These are phyloP conservation scores for Chrysodeixis includens DNA, from an alignment of 2,888 invertebrate species.

Conservation along the genomic window DNA sequence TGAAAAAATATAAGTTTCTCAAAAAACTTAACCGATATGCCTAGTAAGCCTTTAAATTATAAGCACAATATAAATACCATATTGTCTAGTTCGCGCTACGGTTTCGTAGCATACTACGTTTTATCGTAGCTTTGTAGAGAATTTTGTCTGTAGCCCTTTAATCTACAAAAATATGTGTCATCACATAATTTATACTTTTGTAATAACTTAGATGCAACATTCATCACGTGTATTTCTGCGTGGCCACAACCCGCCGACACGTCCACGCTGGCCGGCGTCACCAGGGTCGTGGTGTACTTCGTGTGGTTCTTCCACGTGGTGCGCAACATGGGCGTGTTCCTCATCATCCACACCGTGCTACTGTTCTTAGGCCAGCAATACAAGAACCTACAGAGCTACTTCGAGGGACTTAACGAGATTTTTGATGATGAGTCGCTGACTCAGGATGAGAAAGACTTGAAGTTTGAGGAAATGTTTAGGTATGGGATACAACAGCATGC, in stretches of 20 bases:
- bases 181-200: too few relatives aligned
- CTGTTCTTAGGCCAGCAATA: constrained; percentile 25
- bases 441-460: constrained; percentile 25
- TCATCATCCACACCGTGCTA: constrained; percentile 24
- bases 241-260: constrained; percentile 27
- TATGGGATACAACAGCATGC: constrained; percentile 31
- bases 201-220: constrained; percentile 21
- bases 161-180: too few relatives aligned
- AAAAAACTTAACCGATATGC: too few relatives aligned
- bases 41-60: too few relatives aligned
- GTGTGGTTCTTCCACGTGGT: constrained; percentile 20
- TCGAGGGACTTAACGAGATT: constrained; percentile 16
- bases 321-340: constrained; percentile 35
- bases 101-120: too few relatives aligned
- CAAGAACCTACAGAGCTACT: constrained; percentile 30
- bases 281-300: constrained; percentile 24
- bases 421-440: constrained; percentile 17
- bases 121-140: too few relatives aligned
- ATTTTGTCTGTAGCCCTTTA: too few relatives aligned
- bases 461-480: constrained; percentile 24
- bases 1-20: too few relatives aligned
- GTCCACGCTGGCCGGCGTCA: constrained; percentile 14
- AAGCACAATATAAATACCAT: too few relatives aligned
- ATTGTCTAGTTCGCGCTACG: too few relatives aligned
- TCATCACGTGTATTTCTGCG: constrained; percentile 37